Conservation (phyloP, 1,140 invertebrate genomes). For the Wasmannia auropunctata region DNA sequence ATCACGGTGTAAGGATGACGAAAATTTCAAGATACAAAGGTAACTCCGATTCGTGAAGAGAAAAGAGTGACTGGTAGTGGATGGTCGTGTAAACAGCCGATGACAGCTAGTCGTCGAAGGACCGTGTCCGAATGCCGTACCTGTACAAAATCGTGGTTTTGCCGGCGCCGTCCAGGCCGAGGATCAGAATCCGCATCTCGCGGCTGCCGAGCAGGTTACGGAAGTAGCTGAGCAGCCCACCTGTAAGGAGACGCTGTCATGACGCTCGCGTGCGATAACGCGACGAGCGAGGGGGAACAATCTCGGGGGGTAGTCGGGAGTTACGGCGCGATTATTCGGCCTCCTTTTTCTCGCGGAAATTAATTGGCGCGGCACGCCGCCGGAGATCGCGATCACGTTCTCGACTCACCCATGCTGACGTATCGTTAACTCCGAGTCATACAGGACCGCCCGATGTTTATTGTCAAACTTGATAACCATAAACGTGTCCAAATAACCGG, state of each 20-base stretch:
- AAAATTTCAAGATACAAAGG: background rate
- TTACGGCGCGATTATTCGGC: background rate
- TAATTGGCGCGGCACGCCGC: background rate
- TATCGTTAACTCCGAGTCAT: slow-evolving; percentile 76
- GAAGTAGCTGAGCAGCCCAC: slow-evolving; percentile 98
- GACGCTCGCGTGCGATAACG: background rate
- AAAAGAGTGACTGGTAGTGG: background rate
- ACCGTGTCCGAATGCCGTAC: slow-evolving; percentile 74
- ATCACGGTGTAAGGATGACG: background rate
- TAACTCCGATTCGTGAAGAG: background rate
- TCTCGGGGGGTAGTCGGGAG: background rate
- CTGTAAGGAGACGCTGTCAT: slow-evolving; percentile 85
- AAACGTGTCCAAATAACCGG: slow-evolving; percentile 61
- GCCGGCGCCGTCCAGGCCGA: slow-evolving; percentile 98
- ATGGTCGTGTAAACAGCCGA: slow-evolving; percentile 30
- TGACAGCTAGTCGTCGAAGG: slow-evolving; percentile 35
- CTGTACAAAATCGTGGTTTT: slow-evolving; percentile 99
- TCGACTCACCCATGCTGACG: slow-evolving; percentile 78
- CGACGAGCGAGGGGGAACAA: background rate
- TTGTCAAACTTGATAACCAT: slow-evolving; percentile 71
- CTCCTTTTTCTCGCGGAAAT: background rate
- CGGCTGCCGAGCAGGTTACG: slow-evolving; percentile 95
- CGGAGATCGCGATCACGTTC: slow-evolving; percentile 29
- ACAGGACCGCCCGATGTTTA: slow-evolving; percentile 65
- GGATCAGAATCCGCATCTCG: slow-evolving; percentile 99